These are phyloP conservation scores for Dendronephthya gigantea DNA, from an alignment of 64 coral and sea anemone genomes.

Conservation along the genomic window DNA sequence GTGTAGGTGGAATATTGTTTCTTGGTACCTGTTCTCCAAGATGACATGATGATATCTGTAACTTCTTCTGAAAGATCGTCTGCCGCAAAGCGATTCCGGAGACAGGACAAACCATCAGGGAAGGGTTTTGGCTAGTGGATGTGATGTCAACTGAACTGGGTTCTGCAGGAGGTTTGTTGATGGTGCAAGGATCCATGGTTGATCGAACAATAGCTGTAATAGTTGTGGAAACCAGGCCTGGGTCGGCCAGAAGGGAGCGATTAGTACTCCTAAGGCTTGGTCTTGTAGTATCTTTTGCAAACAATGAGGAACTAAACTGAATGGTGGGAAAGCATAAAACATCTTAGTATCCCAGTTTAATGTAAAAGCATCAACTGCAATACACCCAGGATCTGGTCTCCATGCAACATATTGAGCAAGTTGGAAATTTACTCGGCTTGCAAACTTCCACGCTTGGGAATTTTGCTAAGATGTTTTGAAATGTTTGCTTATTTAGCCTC, in stretches of 20 bases:
- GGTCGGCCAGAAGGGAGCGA: too few relatives aligned
- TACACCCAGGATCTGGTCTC: background rate
- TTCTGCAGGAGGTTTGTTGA: background rate
- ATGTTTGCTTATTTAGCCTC: background rate
- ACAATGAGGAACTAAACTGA: background rate
- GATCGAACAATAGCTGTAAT: background rate
- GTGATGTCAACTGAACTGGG: background rate
- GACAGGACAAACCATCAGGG: background rate
- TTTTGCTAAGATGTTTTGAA: background rate
- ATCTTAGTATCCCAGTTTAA: background rate
- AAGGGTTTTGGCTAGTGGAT: background rate
- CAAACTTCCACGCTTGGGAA: background rate
- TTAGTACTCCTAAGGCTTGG: too few relatives aligned
- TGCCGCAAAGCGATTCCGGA: too few relatives aligned
- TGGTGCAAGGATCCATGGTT: background rate
- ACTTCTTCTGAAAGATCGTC: background rate
- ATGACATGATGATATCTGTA: background rate
- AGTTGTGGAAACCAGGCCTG: background rate
- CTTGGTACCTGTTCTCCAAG: background rate
- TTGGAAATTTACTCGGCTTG: background rate
- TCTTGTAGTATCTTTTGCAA: background rate
- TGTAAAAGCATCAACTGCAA: background rate
- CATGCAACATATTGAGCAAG: background rate
- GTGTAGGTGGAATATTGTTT: background rate
- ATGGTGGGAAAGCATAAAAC: constrained; percentile 11